Evolutionary conservation across 92 coral and sea anemone genomes (phyloP), one percentile per base, ranked within the genome.

Genomic region (Parazoanthus swiftii): DNA sequence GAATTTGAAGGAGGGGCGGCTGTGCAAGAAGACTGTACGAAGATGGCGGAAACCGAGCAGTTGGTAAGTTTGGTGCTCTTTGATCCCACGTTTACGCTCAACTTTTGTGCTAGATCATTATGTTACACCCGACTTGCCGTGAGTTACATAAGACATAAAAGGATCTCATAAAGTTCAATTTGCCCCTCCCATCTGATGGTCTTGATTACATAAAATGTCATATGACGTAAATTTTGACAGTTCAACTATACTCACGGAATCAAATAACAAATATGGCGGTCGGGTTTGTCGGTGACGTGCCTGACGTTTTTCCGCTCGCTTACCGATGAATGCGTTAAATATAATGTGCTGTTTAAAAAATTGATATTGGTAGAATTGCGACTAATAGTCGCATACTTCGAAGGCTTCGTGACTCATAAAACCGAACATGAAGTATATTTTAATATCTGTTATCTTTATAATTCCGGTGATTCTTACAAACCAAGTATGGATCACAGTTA

Each of bases 271-370:
- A 76, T 76, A 39, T 39, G 80, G 80, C 77, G 77, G 77, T 42
- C 39, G 15, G n/a, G 0, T 33, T 5, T 26, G 16, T 26, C n/a
- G 2, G 11, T 37, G 78, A 35, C 44, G 78, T 11, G 20, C 7
- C 20, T 76, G 80, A 76, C 80, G 80, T 39, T 76, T 7, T 76
- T 76, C 80, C 80, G 80, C 50, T 76, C 23, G 25, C 23, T 6
- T 37, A 21, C 35, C 25, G n/a, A 21, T 76, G 29, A 76, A 39
- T 10, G 37, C 21, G 21, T 9, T 70, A 29, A 29, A 29, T 29
- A 29, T 29, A 15, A 35, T 66, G n/a, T 68, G 33, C 35, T 21
- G 25, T 50, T 9, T 42, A 8, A 51, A 25, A 54, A n/a, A 23
- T 13, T 58, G 6, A 3, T 8, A 35, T 39, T 26, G 44, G 39